Evolutionary conservation across 2,888 invertebrate genomes (phyloP).

Genomic region (Sphaerophoria taeniata): DNA sequence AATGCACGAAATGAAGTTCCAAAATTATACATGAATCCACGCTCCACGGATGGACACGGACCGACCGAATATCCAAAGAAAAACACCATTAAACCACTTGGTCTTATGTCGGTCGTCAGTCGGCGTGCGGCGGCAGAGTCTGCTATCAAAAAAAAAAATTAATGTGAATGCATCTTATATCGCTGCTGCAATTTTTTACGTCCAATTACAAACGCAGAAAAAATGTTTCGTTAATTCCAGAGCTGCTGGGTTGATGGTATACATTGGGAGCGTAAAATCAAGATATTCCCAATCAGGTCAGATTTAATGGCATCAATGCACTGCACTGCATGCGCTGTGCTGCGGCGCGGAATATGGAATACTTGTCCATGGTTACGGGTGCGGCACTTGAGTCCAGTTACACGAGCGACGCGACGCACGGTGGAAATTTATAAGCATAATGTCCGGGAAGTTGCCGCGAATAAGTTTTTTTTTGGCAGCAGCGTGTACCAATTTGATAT

Average conservation of each 20-base stretch:
- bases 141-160: slow-evolving; percentile 32
- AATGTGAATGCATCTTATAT: slow-evolving; percentile 50
- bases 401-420: slow-evolving; percentile 9
- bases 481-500: slow-evolving; percentile 69
- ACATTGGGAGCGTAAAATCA: slow-evolving; percentile 59
- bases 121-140: slow-evolving; percentile 19
- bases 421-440: slow-evolving; percentile 70
- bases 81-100: slow-evolving; percentile 50
- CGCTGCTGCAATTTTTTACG: slow-evolving; percentile 66
- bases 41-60: slow-evolving; percentile 49
- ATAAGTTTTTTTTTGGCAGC: slow-evolving; percentile 66
- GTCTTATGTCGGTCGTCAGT: slow-evolving; percentile 22
- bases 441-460: slow-evolving; percentile 62
- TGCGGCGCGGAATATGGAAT: slow-evolving; percentile 12
- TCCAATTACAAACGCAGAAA: slow-evolving; percentile 74
- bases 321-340: too few species aligned
- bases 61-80: slow-evolving; percentile 21
- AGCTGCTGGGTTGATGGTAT: slow-evolving; percentile 3
- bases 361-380: slow-evolving; percentile 42
- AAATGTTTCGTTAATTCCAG: slow-evolving; percentile 69
- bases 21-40: slow-evolving; percentile 68
- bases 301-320: slow-evolving; percentile 63
- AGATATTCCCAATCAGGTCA: slow-evolving; percentile 74
- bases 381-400: slow-evolving; percentile 20
- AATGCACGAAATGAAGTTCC: slow-evolving; percentile 69